Conservation (phyloP, 1,140 invertebrate species). For the Atta cephalotes region DNA sequence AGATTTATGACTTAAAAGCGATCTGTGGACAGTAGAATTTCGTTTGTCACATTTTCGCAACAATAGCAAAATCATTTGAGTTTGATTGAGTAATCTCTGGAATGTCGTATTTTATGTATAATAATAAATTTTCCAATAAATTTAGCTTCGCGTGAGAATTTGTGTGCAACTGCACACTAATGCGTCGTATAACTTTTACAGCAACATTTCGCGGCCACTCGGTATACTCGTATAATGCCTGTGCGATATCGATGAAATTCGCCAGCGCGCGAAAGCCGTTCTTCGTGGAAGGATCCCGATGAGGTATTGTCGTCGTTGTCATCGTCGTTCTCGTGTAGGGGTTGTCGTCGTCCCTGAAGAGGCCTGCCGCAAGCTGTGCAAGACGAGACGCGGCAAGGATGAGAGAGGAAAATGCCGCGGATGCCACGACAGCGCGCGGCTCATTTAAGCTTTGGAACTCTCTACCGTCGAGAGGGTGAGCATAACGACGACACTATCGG, state of each 20-base stretch:
- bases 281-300: conserved; percentile 49
- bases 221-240: conserved; percentile 15
- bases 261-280: conserved; percentile 38
- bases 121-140: too few species aligned
- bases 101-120: conserved; percentile 30
- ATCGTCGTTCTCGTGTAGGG: conserved; percentile 28
- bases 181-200: conserved; percentile 28
- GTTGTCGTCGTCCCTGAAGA: conserved; percentile 42
- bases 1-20: background rate
- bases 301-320: conserved; percentile 57
- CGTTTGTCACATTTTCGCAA: background rate
- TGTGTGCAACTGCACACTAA: background rate
- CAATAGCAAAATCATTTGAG: background rate
- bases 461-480: conserved; percentile 23
- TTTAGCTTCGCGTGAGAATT: conserved; percentile 7
- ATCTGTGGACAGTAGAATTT: background rate
- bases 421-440: conserved; percentile 63
- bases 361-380: conserved; percentile 40
- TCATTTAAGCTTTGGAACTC: conserved; percentile 65
- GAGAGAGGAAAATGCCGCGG: conserved; percentile 48
- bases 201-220: conserved; percentile 39
- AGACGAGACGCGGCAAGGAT: conserved; percentile 15
- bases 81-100: background rate
- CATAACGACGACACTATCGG: conserved; percentile 41
- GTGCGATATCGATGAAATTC: conserved; percentile 57